These are phyloP conservation scores for Anguilla pacifica DNA, from an alignment of 2,797 vertebrate species.

Conservation along the genomic window DNA sequence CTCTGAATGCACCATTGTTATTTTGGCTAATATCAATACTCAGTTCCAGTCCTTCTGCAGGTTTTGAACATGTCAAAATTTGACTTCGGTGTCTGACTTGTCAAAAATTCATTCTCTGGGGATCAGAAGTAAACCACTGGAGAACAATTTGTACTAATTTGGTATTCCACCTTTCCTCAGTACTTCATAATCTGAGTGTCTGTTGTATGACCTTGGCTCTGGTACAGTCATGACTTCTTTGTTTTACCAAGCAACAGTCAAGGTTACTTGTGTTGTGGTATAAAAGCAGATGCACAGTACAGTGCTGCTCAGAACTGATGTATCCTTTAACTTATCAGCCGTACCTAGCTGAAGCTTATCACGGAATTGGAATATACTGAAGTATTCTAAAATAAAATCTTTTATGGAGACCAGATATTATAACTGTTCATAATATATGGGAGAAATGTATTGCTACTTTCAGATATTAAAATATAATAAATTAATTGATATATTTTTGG, in stretches of 20 bases:
- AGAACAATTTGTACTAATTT: neutral
- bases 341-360: neutral
- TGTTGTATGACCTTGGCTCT: neutral
- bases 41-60: constrained; percentile 44
- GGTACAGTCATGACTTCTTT: neutral
- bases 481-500: no score
- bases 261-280: neutral
- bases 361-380: no score
- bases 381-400: no score
- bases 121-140: neutral
- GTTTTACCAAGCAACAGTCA: neutral
- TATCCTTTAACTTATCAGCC: neutral
- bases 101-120: neutral
- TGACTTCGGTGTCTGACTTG: neutral
- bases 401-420: no score
- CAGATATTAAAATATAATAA: no score
- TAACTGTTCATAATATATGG: no score
- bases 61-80: neutral
- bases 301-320: neutral
- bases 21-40: constrained; percentile 61
- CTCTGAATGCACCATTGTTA: constrained; percentile 69
- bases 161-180: neutral
- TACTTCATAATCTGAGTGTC: neutral
- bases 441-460: no score
- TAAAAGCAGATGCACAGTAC: neutral